These are phyloP conservation scores for Himantopus leucocephalus DNA, from an alignment of 2,113 vertebrate species.

Conservation along the genomic window DNA sequence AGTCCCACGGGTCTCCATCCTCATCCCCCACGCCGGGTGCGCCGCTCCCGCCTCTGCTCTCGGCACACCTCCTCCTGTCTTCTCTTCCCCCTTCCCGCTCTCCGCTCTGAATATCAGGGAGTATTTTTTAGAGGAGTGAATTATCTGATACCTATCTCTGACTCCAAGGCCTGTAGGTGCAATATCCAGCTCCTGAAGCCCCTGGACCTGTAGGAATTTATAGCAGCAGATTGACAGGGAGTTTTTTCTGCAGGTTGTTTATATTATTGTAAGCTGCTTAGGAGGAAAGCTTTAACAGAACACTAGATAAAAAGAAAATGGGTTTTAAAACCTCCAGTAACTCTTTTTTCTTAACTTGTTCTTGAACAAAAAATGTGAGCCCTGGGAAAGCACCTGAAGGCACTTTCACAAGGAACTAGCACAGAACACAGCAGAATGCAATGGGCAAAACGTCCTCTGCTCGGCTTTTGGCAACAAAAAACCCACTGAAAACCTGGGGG, in stretches of 20 bases:
- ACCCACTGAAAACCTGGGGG: background rate
- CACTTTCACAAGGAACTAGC: background rate
- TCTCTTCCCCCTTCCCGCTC: background rate
- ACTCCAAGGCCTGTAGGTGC: slow-evolving; percentile 39
- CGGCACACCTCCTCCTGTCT: background rate
- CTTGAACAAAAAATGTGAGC: slow-evolving; percentile 45
- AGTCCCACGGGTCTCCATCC: background rate
- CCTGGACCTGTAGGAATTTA: slow-evolving; percentile 55
- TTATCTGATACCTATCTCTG: slow-evolving; percentile 55
- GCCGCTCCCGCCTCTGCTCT: background rate
- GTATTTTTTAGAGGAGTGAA: slow-evolving; percentile 44
- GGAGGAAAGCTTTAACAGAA: slow-evolving; percentile 58
- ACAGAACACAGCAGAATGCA: background rate
- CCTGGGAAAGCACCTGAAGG: slow-evolving; percentile 24
- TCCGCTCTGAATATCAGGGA: background rate
- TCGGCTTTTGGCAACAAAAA: background rate
- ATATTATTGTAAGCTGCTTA: slow-evolving; percentile 70
- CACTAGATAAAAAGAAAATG: slow-evolving; percentile 65
- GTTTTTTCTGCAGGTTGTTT: slow-evolving; percentile 63
- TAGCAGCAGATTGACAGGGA: slow-evolving; percentile 45
- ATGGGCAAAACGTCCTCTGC: background rate
- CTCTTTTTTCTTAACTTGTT: slow-evolving; percentile 55
- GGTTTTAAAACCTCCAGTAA: slow-evolving; percentile 62
- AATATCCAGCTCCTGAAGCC: slow-evolving; percentile 50
- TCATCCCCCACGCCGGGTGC: fast-evolving